Base-by-base conservation (phyloP, 2,113 vertebrate species). In the Actenoides hombroni region DNA sequence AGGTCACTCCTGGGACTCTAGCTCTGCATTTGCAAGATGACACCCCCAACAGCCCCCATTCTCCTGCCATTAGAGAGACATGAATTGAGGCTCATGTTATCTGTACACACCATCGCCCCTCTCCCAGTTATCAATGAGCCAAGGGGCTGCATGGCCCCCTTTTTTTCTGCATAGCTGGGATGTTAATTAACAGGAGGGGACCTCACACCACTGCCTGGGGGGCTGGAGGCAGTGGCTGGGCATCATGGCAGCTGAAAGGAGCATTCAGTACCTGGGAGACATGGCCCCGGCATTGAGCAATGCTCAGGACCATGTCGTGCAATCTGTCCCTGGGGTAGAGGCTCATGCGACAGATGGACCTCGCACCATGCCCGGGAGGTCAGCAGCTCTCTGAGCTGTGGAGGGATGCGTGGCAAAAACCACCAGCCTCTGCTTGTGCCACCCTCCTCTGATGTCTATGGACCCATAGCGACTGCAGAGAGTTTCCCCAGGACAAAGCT, bases 181-280 rank as follows among this genome's bases (percentile, higher is more conserved):
- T 23, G 6, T 15, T 37, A 86, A 44, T 68, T 4, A 18, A 57
- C 2, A 3, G 10, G 6, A 35, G 73, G 14, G 24, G 11, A 26
- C n/a, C 15, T 16, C 18, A 19, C 63, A 37, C 19, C 2, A 1
- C 56, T 67, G 88, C 81, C 10, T 6, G 16, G 33, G 77, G 56
- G 61, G 15, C 59, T 31, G 53, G 46, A 44, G 77, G 29, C 65
- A 44, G 10, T 0, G 6, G 29, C 56, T 76, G 68, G 70, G 26
- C 51, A 60, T 9, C 0, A 0, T 0, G 1, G 39, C 29, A 29
- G 26, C 0, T 2, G 39, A 71, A n/a, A 31, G 63, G 23, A 42
- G 40, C 11, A 20, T 3, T 75, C 37, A 1, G 90, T 35, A 42
- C 80, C 75, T 5, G 1, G 20, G 31, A 59, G 93, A 31, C 25